Evolutionary conservation across 2,797 vertebrate species (phyloP).

Genomic region (Esox lucius): DNA sequence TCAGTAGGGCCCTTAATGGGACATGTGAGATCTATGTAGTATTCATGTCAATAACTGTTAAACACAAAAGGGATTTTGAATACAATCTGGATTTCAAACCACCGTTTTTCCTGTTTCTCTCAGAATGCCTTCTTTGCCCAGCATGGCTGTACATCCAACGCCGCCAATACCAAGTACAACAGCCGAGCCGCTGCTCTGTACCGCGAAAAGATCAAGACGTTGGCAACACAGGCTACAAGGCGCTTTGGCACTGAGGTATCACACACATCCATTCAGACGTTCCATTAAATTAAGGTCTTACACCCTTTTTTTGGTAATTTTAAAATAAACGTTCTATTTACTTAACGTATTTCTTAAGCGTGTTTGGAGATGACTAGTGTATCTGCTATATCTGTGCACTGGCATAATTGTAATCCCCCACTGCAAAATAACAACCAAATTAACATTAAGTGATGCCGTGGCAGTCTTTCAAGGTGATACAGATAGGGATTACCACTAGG

Average conservation of each 20-base stretch:
- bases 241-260: conserved; percentile 87
- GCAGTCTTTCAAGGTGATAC: too few species aligned
- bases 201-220: conserved; percentile 84
- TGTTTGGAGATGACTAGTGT: too few species aligned
- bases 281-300: not conserved
- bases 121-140: conserved; percentile 89
- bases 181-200: conserved; percentile 89
- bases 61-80: too few species aligned
- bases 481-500: too few species aligned
- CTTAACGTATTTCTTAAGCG: too few species aligned
- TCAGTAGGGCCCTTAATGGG: not conserved
- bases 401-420: too few species aligned
- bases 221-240: conserved; percentile 85
- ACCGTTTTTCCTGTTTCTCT: not conserved
- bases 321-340: too few species aligned
- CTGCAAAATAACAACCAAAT: too few species aligned
- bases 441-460: too few species aligned
- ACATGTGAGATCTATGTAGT: not conserved
- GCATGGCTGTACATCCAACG: conserved; percentile 82
- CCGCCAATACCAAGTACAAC: conserved; percentile 91
- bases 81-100: not conserved
- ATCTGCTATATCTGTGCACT: too few species aligned
- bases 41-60: too few species aligned
- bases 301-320: too few species aligned
- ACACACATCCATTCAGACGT: not conserved